Base-by-base conservation (phyloP, 1,140 invertebrate genomes). In the Temnothorax longispinosus region DNA sequence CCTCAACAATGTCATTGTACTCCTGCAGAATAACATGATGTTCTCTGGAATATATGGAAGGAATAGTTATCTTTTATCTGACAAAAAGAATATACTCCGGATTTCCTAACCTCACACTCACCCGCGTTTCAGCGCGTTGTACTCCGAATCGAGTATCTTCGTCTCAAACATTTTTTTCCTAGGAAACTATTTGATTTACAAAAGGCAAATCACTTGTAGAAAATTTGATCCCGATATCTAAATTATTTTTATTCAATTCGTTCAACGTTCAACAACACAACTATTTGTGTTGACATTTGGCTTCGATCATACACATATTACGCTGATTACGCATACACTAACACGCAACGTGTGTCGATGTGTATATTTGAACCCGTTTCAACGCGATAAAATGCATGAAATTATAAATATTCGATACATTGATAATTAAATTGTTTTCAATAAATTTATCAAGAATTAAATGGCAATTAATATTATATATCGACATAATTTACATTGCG, bases 71-170 rank as follows among this genome's bases (percentile, higher is more conserved):
- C 38, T 32, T n/a, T 60, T 38, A 60, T 71, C 60, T 38, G 65
- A 21, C 15, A 18, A 11, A 11, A 10, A 44, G 6, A 7, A 47
- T 41, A 41, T 1, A 52, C 2, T 21, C 10, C 1, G 10, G 56
- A 32, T 11, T 58, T 47, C 35, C 52, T 92, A 93, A 93, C 90
- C 91, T 91, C 8, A n/a, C 75, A 82, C 92, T 92, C 77, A 93
- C 93, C 89, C 80, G 65, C 84, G 67, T 44, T 82, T 89, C 18
- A 41, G 56, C 35, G 35, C 21, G 47, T 18, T 82, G 15, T 69
- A 27, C 13, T 92, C 84, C 5, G 71, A 72, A 50, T 90, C 88
- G n/a, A 86, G 71, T 78, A 90, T 88, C 87, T 89, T 67, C 11
- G 38, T 67, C n/a, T 67, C 64, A 21, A 67, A 21, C 64, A 67